Evolutionary conservation across 2,888 invertebrate species (phyloP).

Genomic region (Mamestra brassicae): DNA sequence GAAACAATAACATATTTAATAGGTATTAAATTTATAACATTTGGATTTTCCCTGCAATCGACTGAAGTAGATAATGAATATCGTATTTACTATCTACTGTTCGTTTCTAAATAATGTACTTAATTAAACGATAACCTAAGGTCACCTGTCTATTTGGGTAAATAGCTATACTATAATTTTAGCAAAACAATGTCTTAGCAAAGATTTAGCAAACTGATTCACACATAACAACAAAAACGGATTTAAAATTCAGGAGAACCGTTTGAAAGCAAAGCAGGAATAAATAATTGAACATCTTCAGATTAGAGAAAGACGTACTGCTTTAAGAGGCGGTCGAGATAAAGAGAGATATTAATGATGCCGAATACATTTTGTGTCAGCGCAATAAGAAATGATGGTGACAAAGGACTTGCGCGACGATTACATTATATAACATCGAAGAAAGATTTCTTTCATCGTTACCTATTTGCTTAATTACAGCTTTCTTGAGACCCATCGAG

Average conservation of each 20-base stretch:
- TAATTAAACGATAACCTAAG: slow-evolving; percentile 33
- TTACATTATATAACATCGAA: slow-evolving; percentile 46
- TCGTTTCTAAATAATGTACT: not conserved
- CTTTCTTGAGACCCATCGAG: not conserved
- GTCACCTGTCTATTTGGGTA: slow-evolving; percentile 3
- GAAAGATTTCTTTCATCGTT: slow-evolving; percentile 15
- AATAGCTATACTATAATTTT: slow-evolving; percentile 10
- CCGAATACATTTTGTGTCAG: slow-evolving; percentile 71
- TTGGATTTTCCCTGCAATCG: not conserved
- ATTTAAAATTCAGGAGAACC: slow-evolving; percentile 22
- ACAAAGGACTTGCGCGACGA: slow-evolving; percentile 61
- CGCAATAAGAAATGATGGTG: slow-evolving; percentile 64
- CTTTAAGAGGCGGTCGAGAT: slow-evolving; percentile 53
- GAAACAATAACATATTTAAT: not conserved
- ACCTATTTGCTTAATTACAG: slow-evolving; percentile 26
- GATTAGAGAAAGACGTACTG: slow-evolving; percentile 48
- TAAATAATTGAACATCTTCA: slow-evolving; percentile 49
- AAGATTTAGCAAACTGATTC: slow-evolving; percentile 1
- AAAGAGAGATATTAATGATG: slow-evolving; percentile 69
- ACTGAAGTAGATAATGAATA: not conserved
- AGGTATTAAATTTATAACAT: not conserved
- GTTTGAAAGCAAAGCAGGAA: slow-evolving; percentile 41
- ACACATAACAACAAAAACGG: slow-evolving; percentile 4
- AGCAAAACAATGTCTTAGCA: not conserved
- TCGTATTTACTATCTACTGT: not conserved